Conservation (phyloP, 2,888 invertebrate species). For the Byasa hedistus region DNA sequence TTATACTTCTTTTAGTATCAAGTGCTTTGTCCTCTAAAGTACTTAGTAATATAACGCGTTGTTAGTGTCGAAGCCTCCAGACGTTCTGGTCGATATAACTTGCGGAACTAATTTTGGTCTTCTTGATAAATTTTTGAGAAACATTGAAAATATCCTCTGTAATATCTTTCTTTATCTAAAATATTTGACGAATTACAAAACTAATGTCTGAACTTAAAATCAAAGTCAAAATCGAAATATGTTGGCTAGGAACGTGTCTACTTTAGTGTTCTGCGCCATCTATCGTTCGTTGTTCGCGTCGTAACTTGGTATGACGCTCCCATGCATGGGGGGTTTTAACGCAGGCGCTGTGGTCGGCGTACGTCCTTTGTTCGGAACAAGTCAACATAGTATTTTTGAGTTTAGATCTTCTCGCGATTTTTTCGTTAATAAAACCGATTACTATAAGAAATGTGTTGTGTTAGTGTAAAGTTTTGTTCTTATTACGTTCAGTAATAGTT, state of each 20-base stretch:
- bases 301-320: constrained; percentile 60
- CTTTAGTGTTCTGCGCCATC: constrained; percentile 59
- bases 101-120: no score
- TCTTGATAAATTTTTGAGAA: no score
- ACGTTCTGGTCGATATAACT: no score
- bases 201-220: neutral
- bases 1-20: no score
- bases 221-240: neutral
- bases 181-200: no score
- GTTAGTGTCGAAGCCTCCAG: no score
- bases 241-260: no score
- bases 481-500: constrained; percentile 45
- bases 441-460: constrained; percentile 60
- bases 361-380: constrained; percentile 80
- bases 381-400: constrained; percentile 74
- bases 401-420: constrained; percentile 64
- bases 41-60: no score
- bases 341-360: constrained; percentile 78
- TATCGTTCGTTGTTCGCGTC: constrained; percentile 48
- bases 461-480: constrained; percentile 46
- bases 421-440: constrained; percentile 50
- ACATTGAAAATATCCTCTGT: no score
- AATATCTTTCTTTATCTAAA: no score
- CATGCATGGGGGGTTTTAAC: constrained; percentile 63
- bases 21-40: no score